phyloP scores from a whole-genome alignment of 2,113 vertebrate species.

The Phalacrocorax pelagicus region DNA sequence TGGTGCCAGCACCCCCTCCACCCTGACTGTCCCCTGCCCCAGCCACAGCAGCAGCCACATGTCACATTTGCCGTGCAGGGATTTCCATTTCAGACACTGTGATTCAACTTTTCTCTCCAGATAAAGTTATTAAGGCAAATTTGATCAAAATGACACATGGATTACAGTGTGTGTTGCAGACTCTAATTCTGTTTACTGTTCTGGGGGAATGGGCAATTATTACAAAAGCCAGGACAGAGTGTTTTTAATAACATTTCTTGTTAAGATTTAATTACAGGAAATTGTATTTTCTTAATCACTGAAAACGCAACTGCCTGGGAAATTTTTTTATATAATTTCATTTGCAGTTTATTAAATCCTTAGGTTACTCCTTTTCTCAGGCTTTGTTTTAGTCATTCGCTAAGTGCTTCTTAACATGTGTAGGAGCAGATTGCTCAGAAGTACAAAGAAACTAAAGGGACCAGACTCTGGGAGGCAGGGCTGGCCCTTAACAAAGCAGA shows the following conservation, averaged over 20 bases:
- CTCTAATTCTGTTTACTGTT: constrained; percentile 84
- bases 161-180: constrained; percentile 74
- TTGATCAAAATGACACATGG: constrained; percentile 80
- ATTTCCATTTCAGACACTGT: constrained; percentile 12
- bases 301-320: constrained; percentile 80
- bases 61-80: background rate
- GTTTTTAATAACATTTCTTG: constrained; percentile 86
- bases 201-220: constrained; percentile 80
- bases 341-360: constrained; percentile 84
- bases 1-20: background rate
- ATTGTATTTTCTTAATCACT: constrained; percentile 86
- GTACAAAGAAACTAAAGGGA: background rate
- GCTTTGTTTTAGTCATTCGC: constrained; percentile 71
- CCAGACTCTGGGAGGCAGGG: background rate
- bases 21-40: background rate
- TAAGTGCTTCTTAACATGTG: constrained; percentile 76
- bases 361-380: constrained; percentile 78
- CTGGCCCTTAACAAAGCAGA: background rate
- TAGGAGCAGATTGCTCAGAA: constrained; percentile 22
- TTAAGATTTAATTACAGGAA: constrained; percentile 87
- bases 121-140: constrained; percentile 82
- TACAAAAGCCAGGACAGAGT: constrained; percentile 80
- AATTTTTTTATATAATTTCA: constrained; percentile 76
- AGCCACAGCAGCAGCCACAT: background rate
- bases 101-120: constrained; percentile 64